A percentile compares a stretch with the other conserved stretches of the same genome.
Evolutionary conservation across 1,140 invertebrate genomes (phyloP).

Genomic region (Drosophila gunungcola): DNA sequence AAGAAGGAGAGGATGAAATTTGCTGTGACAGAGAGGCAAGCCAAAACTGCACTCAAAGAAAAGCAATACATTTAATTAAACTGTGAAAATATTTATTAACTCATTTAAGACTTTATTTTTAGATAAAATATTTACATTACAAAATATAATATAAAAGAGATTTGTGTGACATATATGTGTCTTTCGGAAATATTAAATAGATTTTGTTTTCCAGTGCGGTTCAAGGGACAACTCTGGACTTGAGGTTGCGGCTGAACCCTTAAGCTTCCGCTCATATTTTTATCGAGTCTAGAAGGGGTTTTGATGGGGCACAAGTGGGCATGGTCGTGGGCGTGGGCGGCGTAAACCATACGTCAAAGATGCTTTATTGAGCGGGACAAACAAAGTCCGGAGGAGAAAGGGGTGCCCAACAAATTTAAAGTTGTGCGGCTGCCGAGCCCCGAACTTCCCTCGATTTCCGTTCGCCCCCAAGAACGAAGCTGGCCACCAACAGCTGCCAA

Average conservation of each 20-base stretch:
- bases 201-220: conserved; percentile 13
- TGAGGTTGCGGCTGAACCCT: conserved; percentile 35
- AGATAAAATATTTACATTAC: no score
- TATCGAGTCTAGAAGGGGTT: conserved; percentile 33
- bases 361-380: conserved; percentile 79
- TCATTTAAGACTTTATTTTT: no score
- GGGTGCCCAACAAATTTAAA: conserved; percentile 73
- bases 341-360: conserved; percentile 69
- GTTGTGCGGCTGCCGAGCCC: conserved; percentile 72
- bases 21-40: neutral
- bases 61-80: neutral
- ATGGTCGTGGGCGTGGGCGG: conserved; percentile 1
- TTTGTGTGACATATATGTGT: no score
- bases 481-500: conserved; percentile 60
- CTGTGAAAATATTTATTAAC: no score
- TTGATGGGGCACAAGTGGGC: neutral
- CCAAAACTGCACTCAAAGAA: neutral
- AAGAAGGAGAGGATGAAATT: conserved; percentile 5
- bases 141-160: no score
- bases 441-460: conserved; percentile 2
- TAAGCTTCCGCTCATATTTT: conserved; percentile 66
- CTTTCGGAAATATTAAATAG: neutral
- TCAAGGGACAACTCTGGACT: conserved; percentile 13
- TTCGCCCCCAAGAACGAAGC: conserved; percentile 21
- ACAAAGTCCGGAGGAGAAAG: conserved; percentile 47